Conservation (phyloP, 1,140 invertebrate species). For the Drosophila jambulina region DNA sequence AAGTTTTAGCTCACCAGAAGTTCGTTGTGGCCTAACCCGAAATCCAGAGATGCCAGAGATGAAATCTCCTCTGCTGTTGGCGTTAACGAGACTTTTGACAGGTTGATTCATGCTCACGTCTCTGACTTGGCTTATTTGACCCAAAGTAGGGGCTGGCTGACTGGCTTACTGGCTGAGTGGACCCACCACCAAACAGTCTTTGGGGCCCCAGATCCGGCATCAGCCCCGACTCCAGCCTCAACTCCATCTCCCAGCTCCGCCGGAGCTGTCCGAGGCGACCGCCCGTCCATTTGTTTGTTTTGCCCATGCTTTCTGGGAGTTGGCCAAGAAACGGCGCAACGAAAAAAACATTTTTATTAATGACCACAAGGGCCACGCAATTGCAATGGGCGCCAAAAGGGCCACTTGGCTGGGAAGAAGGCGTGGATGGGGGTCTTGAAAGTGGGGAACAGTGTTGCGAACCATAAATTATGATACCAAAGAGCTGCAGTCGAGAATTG, state of each 20-base stretch:
- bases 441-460: conserved; percentile 28
- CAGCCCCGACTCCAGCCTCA: conserved; percentile 11
- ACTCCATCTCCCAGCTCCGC: neutral
- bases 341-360: conserved; percentile 79
- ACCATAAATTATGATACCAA: conserved; percentile 14
- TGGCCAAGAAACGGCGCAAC: conserved; percentile 60
- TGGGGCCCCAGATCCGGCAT: conserved; percentile 50
- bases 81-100: conserved; percentile 85
- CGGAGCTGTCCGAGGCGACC: conserved; percentile 43
- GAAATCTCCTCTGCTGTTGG: conserved; percentile 80
- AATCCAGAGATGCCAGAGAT: conserved; percentile 30
- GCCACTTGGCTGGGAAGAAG: conserved; percentile 60
- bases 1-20: conserved; percentile 47
- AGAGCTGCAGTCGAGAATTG: no score
- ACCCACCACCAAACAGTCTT: conserved; percentile 50
- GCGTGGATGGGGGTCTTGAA: neutral
- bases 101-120: conserved; percentile 85
- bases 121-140: conserved; percentile 82
- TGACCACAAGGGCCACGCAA: conserved; percentile 74
- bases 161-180: conserved; percentile 29
- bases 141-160: conserved; percentile 68
- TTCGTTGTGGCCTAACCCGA: conserved; percentile 58
- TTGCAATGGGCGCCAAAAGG: conserved; percentile 82
- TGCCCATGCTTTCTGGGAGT: conserved; percentile 70
- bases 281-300: conserved; percentile 80